Percentiles rank a stretch among this genome's conserved stretches.
phyloP scores from a whole-genome alignment of 1,140 invertebrate species.

The Drosophila kohkoa region DNA sequence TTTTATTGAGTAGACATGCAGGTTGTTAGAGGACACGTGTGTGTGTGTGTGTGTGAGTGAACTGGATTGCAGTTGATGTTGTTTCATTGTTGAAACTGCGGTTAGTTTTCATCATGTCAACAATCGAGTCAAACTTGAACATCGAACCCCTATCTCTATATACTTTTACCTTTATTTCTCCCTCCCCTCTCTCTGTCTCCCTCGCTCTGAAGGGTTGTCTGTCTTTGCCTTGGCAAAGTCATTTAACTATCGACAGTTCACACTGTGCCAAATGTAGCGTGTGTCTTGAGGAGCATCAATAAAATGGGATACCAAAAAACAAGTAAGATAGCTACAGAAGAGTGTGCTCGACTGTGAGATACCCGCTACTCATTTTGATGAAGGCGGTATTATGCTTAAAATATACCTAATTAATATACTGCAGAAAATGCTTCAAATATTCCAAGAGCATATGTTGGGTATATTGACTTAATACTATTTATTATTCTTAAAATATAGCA shows the following conservation, averaged over 20 bases:
- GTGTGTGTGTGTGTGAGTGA: constrained; percentile 3
- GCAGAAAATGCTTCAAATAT: no score
- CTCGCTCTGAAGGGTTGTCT: no score
- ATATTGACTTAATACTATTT: no score
- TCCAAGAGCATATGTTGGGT: no score
- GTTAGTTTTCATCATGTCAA: constrained; percentile 78
- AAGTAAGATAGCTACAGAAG: no score
- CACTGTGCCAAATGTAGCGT: constrained; percentile 76
- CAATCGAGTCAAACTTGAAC: constrained; percentile 46
- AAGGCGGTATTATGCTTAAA: no score
- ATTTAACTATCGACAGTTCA: constrained; percentile 70
- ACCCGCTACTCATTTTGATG: no score
- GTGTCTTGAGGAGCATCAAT: constrained; percentile 45
- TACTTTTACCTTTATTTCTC: neutral
- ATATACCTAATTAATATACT: no score
- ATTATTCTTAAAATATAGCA: no score
- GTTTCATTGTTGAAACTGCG: constrained; percentile 66
- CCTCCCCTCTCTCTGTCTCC: constrained; percentile 5
- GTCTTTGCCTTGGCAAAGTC: constrained; percentile 50
- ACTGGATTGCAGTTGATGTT: constrained; percentile 40
- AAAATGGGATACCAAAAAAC: constrained; percentile 30
- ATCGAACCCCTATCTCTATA: constrained; percentile 14
- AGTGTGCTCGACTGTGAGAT: no score
- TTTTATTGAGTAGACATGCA: constrained; percentile 47
- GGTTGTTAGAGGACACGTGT: constrained; percentile 45